These are phyloP conservation scores for Ooceraea biroi DNA, from an alignment of 1,140 invertebrate species.

Conservation along the genomic window DNA sequence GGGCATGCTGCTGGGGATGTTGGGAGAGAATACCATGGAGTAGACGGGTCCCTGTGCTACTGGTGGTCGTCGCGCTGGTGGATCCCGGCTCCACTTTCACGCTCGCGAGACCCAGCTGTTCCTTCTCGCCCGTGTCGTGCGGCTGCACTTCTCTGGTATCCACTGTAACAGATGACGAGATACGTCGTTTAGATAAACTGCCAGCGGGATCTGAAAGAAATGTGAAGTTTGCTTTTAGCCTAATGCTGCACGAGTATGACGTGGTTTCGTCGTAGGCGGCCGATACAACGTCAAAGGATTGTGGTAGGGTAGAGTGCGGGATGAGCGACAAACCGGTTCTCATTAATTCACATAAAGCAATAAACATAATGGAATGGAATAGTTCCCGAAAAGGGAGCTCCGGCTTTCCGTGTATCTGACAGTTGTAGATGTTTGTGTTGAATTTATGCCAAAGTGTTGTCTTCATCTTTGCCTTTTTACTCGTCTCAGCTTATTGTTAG, in stretches of 20 bases:
- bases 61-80: conserved; percentile 73
- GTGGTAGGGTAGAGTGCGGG: neutral
- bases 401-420: too few relatives aligned
- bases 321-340: neutral
- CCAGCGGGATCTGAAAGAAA: neutral
- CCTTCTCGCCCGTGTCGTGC: conserved; percentile 82
- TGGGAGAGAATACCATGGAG: conserved; percentile 89
- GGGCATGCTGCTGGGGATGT: conserved; percentile 85
- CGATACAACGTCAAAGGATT: neutral
- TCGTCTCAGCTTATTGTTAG: too few relatives aligned
- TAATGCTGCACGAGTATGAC: neutral
- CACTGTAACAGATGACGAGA: conserved; percentile 78
- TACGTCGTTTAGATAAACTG: neutral
- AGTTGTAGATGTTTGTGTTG: too few relatives aligned
- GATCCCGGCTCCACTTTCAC: conserved; percentile 85
- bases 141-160: conserved; percentile 85
- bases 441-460: too few relatives aligned
- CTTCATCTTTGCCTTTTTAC: too few relatives aligned
- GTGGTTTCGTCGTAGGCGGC: neutral
- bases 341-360: neutral
- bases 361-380: neutral
- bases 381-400: too few relatives aligned
- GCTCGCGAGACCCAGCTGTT: conserved; percentile 81
- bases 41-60: conserved; percentile 83
- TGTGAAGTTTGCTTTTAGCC: neutral